Base-by-base conservation (phyloP, 2,113 vertebrate genomes). In the Indicator maculatus region DNA sequence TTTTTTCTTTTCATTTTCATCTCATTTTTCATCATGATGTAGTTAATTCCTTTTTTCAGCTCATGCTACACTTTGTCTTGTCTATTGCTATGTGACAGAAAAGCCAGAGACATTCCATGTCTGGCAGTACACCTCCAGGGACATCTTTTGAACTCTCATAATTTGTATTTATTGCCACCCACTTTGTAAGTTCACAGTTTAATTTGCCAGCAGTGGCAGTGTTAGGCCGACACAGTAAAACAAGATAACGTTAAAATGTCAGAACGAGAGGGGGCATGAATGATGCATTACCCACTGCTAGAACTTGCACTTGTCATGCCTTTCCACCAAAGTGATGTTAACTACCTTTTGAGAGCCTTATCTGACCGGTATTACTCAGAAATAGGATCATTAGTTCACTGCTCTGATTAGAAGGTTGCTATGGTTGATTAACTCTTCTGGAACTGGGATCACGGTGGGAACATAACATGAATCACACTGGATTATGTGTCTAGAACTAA, bases 131-230 rank as follows among this genome's bases (percentile, higher is more conserved):
- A 98, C 97, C 98, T 98, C 98, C 96, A 97, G 97, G 97, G 97
- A 98, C 97, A 97, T 98, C 97, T 98, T 98, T 97, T 97, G 97
- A 98, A 97, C 98, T 98, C 97, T 98, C 97, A 98, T 98, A 98
- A 98, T 98, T 98, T 98, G 98, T 98, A 98, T 98, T 98, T 98
- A 98, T 98, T 98, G 98, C 98, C 97, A 98, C 97, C 98, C 98
- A 98, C 98, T 98, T 98, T 98, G 98, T 98, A 98, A 98, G 98
- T 98, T 98, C 98, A 98, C 97, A 98, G 98, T 98, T 98, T 98
- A 98, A 98, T 98, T 98, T 98, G 98, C 98, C 97, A 97, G 97
- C 97, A 97, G 97, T 98, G 98, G 98, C 97, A 98, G 97, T 97
- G 97, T 98, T 98, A 98, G 97, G 97, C 97, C 97, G 97, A 98